Evolutionary conservation across 2,797 vertebrate genomes (phyloP), one percentile per base, ranked within the genome.

Genomic region (Alcedo quadribrachys): DNA sequence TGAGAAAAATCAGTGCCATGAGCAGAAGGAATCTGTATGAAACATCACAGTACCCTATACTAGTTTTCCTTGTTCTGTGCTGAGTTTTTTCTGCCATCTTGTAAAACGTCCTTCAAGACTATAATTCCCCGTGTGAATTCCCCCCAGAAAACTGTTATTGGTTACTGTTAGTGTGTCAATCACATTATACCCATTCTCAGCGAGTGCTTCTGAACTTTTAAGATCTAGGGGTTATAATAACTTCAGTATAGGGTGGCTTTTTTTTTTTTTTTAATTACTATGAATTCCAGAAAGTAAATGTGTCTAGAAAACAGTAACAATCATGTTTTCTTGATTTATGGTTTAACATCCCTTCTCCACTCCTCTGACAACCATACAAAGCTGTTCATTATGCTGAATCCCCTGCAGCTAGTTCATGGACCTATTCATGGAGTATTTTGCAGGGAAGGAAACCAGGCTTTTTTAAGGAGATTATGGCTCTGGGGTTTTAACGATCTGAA

Each of bases 291-390:
- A 10, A 70, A 84, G 54, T 71, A 54, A 73, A 24, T 37, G 16
- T 57, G 60, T 86, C 74, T 83, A 62, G 65, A 73, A 90, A 87
- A 91, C 87, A 93, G 70, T 86, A 92, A 93, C 82, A 90, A 87
- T 50, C 15, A 7, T 43, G 57, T 85, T 94, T 93, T 89, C 57
- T 70, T 85, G 12, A 28, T 92, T 89, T 84, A 74, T 5, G 45
- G 28, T 81, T 95, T 88, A 86, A 42, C 63, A 66, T 79, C 89
- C 25, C 69, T 93, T 78, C 83, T 68, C 45, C 40, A 24, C 35
- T 93, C 14, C 67, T 90, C 67, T 85, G 78, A 90, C 73, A 91
- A 53, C n/a, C n/a, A 46, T 20, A 94, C 93, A 95, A 95, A 92
- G 81, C 76, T 88, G 57, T 73, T 94, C 57, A 94, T 91, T 95